Conservation (phyloP, 2,113 vertebrate genomes). For the Bagarius yarrelli region DNA sequence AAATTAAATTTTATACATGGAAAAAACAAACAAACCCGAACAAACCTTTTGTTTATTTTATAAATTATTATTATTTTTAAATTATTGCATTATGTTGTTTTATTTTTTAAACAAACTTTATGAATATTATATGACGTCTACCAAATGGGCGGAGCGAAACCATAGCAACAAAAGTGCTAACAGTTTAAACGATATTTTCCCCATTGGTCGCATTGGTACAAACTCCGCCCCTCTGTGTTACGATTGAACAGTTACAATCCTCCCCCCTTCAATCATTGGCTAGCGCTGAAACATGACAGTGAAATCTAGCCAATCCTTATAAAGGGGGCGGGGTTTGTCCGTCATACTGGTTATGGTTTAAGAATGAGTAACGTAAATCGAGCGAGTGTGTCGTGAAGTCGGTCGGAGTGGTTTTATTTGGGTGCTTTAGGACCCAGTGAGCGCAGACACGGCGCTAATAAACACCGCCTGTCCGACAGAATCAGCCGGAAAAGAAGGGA, state of each 20-base stretch:
- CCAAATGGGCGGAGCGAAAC: conserved; percentile 4
- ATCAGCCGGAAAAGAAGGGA: neutral
- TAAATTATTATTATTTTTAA: too few species aligned
- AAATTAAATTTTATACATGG: too few species aligned
- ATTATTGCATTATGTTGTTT: too few species aligned
- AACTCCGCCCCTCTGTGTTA: neutral
- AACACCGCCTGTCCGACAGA: conserved; percentile 24
- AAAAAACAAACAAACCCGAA: too few species aligned
- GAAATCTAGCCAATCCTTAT: neutral
- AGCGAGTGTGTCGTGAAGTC: conserved; percentile 63
- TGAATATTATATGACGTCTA: neutral
- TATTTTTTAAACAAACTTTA: too few species aligned
- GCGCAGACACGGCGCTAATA: conserved; percentile 41
- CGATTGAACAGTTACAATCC: neutral
- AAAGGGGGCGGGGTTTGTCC: neutral
- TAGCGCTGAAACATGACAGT: neutral
- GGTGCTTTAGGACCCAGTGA: conserved; percentile 60
- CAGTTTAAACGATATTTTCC: neutral
- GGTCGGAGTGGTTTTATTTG: conserved; percentile 65
- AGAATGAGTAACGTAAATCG: conserved; percentile 68
- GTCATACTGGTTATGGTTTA: conserved; percentile 52
- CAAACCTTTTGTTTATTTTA: too few species aligned
- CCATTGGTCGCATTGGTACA: neutral
- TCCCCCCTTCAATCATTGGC: neutral
- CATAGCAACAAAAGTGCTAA: neutral